phyloP scores from a whole-genome alignment of 2,888 invertebrate genomes.

The Eurytoma adleriae region DNA sequence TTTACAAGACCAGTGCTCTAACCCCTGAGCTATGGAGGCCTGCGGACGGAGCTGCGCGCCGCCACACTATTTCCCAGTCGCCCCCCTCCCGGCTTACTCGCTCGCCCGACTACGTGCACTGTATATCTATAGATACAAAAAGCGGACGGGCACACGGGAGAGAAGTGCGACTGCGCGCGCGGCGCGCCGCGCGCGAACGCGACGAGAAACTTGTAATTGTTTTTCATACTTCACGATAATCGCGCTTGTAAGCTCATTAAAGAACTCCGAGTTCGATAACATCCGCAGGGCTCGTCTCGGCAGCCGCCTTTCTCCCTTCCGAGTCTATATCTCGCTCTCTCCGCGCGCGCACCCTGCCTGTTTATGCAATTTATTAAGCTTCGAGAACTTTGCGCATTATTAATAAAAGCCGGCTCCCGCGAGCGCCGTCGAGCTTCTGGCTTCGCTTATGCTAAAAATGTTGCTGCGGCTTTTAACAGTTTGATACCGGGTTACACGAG shows the following conservation, averaged over 20 bases:
- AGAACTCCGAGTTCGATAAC: slow-evolving; percentile 42
- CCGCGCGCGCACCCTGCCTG: neutral
- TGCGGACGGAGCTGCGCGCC: slow-evolving; percentile 57
- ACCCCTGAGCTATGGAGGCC: slow-evolving; percentile 55
- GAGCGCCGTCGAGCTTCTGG: no score
- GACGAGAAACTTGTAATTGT: slow-evolving; percentile 43
- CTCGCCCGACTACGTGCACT: no score
- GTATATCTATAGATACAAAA: neutral
- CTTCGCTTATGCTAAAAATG: no score
- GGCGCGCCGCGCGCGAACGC: neutral
- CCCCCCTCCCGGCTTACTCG: no score
- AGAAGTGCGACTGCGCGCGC: neutral
- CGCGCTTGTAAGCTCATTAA: slow-evolving; percentile 45
- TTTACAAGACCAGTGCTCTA: slow-evolving; percentile 57
- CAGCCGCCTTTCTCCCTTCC: no score
- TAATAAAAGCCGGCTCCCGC: neutral
- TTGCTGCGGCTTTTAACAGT: no score
- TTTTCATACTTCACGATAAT: slow-evolving; percentile 40
- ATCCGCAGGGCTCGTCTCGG: neutral
- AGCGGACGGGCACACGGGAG: neutral
- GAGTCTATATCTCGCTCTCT: no score
- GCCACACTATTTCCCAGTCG: slow-evolving; percentile 16
- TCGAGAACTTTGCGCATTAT: slow-evolving; percentile 30
- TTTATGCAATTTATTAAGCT: slow-evolving; percentile 49
- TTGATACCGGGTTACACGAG: no score